These are phyloP conservation scores for Rhadina sibilatrix DNA, from an alignment of 2,113 vertebrate genomes.

Conservation along the genomic window DNA sequence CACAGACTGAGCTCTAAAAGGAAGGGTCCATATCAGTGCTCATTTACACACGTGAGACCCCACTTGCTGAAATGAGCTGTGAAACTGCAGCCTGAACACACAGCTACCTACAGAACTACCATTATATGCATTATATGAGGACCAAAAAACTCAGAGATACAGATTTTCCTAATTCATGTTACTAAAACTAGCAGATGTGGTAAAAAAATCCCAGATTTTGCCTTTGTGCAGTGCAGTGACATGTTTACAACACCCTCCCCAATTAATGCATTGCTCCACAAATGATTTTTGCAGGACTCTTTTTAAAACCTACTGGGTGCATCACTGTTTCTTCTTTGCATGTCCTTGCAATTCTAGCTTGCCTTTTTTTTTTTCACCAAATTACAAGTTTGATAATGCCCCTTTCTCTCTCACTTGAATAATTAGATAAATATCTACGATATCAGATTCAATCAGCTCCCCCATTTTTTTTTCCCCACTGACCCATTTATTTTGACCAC, in stretches of 20 bases:
- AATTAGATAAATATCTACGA: background rate
- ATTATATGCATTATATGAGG: background rate
- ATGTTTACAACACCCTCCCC: background rate
- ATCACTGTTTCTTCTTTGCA: background rate
- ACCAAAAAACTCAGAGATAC: background rate
- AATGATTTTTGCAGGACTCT: background rate
- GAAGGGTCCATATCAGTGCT: background rate
- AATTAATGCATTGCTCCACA: accelerated
- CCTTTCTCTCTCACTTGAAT: background rate
- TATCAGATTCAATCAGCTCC: background rate
- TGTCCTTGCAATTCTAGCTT: background rate
- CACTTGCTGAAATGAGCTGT: background rate
- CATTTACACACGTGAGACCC: background rate
- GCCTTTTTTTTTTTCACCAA: background rate
- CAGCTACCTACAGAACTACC: background rate
- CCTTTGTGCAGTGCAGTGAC: constrained; percentile 8
- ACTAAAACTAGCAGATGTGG: background rate
- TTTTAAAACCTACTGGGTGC: background rate
- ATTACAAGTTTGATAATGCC: background rate
- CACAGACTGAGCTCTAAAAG: background rate
- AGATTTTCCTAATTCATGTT: background rate
- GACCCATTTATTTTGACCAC: background rate
- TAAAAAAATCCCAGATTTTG: constrained; percentile 24
- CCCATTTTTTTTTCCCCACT: background rate
- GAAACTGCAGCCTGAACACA: background rate